These are phyloP conservation scores for Aleiodes alternator DNA, from an alignment of 2,888 invertebrate genomes.

Conservation along the genomic window DNA sequence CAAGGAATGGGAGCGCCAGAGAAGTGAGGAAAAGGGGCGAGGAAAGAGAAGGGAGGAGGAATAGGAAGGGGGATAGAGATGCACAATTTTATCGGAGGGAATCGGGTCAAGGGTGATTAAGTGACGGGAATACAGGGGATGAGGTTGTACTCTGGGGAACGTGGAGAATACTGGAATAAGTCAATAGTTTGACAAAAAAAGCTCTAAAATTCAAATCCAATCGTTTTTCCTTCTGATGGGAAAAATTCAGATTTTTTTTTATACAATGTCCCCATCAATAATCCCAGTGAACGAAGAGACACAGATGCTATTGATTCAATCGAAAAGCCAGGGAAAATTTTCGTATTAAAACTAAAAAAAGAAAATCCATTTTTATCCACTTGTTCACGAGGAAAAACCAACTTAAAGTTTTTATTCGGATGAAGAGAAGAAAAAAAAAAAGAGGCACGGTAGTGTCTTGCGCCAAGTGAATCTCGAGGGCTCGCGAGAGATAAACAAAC, in stretches of 20 bases:
- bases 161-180: slow-evolving; percentile 33
- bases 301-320: slow-evolving; percentile 12
- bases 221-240: neutral
- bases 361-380: slow-evolving; percentile 3
- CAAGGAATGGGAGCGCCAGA: slow-evolving; percentile 19
- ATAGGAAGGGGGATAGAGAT: slow-evolving; percentile 48
- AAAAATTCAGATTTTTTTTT: slow-evolving; percentile 7
- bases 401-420: neutral
- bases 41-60: too few species aligned
- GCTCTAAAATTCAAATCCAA: slow-evolving; percentile 17
- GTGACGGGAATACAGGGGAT: slow-evolving; percentile 34
- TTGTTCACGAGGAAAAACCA: neutral
- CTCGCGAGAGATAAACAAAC: too few species aligned
- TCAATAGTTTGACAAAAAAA: slow-evolving; percentile 30
- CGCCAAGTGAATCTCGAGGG: neutral
- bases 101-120: slow-evolving; percentile 47
- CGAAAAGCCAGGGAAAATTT: neutral
- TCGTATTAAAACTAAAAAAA: neutral
- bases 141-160: neutral
- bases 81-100: slow-evolving; percentile 52
- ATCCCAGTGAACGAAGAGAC: neutral
- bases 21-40: neutral
- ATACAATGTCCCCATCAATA: neutral
- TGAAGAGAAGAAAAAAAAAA: neutral
- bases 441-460: neutral